Conservation (phyloP, 1,140 invertebrate species). For the Pygmarrhopalites habei region DNA sequence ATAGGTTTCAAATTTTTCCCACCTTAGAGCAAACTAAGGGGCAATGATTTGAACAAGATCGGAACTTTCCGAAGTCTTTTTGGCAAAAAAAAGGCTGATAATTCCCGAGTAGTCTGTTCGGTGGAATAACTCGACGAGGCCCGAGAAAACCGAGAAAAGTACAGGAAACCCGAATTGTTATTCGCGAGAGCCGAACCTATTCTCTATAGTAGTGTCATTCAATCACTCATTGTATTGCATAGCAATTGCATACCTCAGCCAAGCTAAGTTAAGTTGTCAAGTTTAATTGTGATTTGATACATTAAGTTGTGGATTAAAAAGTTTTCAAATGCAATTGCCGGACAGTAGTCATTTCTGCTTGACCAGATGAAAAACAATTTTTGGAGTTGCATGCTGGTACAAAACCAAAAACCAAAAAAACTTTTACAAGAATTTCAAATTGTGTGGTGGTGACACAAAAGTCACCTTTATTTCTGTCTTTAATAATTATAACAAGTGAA, state of each 20-base stretch:
- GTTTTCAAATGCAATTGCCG: background rate
- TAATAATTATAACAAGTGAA: too few species aligned
- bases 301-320: background rate
- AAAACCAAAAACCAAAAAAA: too few species aligned
- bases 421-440: too few species aligned
- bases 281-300: background rate
- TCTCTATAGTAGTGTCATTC: background rate
- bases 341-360: background rate
- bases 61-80: too few species aligned
- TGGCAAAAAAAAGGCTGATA: too few species aligned
- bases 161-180: background rate
- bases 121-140: too few species aligned
- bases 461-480: background rate
- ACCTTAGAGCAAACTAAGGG: too few species aligned
- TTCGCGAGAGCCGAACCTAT: background rate
- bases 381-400: background rate
- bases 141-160: too few species aligned
- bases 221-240: constrained; percentile 1
- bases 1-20: too few species aligned
- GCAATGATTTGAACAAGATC: too few species aligned
- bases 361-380: background rate
- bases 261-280: background rate
- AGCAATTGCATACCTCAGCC: background rate
- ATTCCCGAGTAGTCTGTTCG: too few species aligned
- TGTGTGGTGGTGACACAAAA: background rate